Base-by-base conservation (phyloP, 2,113 vertebrate species). In the Bombycilla garrulus region DNA sequence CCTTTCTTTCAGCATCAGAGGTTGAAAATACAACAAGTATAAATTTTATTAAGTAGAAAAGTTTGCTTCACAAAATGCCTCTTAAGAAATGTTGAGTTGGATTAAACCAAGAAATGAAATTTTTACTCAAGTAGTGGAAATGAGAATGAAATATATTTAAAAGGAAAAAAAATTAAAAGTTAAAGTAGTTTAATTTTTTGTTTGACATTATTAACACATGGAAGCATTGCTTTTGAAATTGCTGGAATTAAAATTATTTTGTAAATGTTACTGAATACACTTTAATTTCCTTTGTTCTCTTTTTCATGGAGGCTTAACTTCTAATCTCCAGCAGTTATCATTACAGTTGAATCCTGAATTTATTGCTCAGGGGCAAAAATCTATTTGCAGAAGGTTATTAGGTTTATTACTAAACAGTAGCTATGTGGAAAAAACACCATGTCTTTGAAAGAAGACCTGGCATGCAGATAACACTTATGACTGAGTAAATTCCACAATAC, bases 401-500 rank as follows among this genome's bases (percentile, higher is more conserved):
- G 51, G 51, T 91, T 92, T 87, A 54, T 71, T 78, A 84, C 25
- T 87, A 84, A 94, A 70, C 38, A 84, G 64, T 38, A 90, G 57
- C 38, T 74, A 51, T 51, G 50, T 91, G 31, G 19, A 79, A 90
- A 81, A 71, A 77, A 54, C 1, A 61, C 20, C 17, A 73, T 10
- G 14, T 28, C 69, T 94, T 92, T 81, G 47, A 91, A 95, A 92
- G 71, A 88, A 90, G 66, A 69, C n/a, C 57, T 67, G 81, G 70
- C 57, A 82, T 12, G 9, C 20, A 91, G 61, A 80, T 85, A 88
- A 88, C n/a, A 65, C 38, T 81, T 87, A 60, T 45, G 70, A 69
- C 36, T 64, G 44, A 76, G 5, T 82, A 86, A 91, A 90, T 80
- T 76, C 50, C 62, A 85, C 54, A 67, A 72, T 64, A 79, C 31